These are phyloP conservation scores for Tortricodes alternella DNA, from an alignment of 2,888 invertebrate species.

Conservation along the genomic window DNA sequence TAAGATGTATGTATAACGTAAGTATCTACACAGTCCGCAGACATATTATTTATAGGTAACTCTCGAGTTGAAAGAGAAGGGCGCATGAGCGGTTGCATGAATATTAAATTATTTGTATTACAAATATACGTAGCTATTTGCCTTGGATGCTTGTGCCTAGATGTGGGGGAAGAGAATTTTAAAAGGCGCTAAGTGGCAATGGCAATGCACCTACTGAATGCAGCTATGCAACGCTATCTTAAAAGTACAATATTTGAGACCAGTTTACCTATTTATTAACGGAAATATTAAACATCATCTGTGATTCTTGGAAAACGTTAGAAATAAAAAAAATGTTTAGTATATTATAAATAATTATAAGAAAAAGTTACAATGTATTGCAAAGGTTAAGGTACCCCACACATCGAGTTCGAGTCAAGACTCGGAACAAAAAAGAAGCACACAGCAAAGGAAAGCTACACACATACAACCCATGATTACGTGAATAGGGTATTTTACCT, in stretches of 20 bases:
- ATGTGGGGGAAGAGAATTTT: constrained; percentile 14
- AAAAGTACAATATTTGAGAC: too few species aligned
- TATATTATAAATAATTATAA: too few species aligned
- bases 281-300: too few species aligned
- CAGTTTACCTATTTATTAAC: too few species aligned
- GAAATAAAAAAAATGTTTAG: too few species aligned
- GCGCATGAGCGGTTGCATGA: constrained; percentile 34
- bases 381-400: too few species aligned
- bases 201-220: too few species aligned
- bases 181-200: constrained; percentile 1
- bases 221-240: too few species aligned
- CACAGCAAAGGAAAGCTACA: constrained; percentile 22
- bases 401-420: constrained; percentile 3
- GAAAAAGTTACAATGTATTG: too few species aligned
- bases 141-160: constrained; percentile 12
- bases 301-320: too few species aligned
- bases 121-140: constrained; percentile 28
- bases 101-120: constrained; percentile 33
- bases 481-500: constrained; percentile 26
- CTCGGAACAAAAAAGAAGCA: constrained; percentile 15
- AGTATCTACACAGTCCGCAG: constrained; percentile 11
- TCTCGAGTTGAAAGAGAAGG: constrained; percentile 32
- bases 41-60: constrained; percentile 30
- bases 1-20: constrained; percentile 11
- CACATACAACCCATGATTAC: constrained; percentile 24